A percentile compares a stretch with the other conserved stretches of the same genome.
Conservation (phyloP, 2,113 vertebrate genomes). For the Myotis yumanensis region DNA sequence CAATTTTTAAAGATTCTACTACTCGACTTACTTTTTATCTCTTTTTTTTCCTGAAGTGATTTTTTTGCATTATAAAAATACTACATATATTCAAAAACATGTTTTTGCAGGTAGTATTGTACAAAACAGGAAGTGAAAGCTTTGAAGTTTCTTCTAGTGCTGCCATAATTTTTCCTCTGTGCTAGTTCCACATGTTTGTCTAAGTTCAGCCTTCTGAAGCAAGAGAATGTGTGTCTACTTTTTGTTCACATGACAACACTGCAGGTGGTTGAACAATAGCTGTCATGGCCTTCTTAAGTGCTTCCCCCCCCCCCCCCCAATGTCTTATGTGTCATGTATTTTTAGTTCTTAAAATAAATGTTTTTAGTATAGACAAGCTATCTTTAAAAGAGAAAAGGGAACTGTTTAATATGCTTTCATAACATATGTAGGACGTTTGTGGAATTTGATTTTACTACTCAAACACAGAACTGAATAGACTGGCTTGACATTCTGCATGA, state of each 20-base stretch:
- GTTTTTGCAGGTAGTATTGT: not conserved
- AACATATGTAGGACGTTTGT: not conserved
- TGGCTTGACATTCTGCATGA: constrained; percentile 39
- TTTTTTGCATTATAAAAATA: constrained; percentile 32
- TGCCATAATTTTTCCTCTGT: not conserved
- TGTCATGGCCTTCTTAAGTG: not conserved
- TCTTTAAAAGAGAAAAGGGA: constrained; percentile 42
- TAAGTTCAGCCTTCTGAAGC: not conserved
- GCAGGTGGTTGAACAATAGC: not conserved
- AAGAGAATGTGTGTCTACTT: not conserved
- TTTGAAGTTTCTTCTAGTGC: not conserved
- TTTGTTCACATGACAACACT: not conserved
- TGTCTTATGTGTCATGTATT: constrained; percentile 7
- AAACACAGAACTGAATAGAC: constrained; percentile 43
- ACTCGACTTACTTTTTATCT: not conserved
- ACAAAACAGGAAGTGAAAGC: not conserved
- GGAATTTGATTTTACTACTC: constrained; percentile 60
- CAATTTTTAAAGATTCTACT: not conserved
- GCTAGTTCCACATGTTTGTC: not conserved
- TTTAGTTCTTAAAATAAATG: constrained; percentile 50
- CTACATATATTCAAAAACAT: not conserved
- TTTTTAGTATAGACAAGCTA: constrained; percentile 35
- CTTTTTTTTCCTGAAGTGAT: not conserved
- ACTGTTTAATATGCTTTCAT: constrained; percentile 56
- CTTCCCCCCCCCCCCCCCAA: not conserved